Base-by-base conservation (phyloP, 2,113 vertebrate genomes). In the Sclerurus mexicanus region DNA sequence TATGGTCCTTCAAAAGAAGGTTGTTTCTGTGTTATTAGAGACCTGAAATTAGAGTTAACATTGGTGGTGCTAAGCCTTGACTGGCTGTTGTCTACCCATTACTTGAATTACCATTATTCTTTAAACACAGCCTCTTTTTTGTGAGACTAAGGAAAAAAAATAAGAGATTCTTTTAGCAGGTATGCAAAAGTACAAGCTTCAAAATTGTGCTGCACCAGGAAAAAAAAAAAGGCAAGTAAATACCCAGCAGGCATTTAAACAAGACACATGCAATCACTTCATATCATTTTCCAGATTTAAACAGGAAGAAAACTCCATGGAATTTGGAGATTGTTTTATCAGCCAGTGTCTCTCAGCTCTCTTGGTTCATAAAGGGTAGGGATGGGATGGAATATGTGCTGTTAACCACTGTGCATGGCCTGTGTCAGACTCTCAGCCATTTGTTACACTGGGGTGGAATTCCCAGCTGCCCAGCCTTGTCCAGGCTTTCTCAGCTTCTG, bases 381-480 rank as follows among this genome's bases (percentile, higher is more conserved):
- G 31, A 72, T 74, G 49, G 76, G 75, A 42, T 64, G 19, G 44
- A 69, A 39, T 83, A 42, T 35, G 46, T 47, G 31, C 63, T 83
- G 47, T 64, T 88, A 87, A 87, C 44, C 52, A 64, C 40, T 62
- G 52, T 56, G n/a, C 44, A 3, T 60, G 37, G 73, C 37, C 49
- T 78, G 60, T 91, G 77, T 89, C 27, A 60, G 39, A 52, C 74
- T 77, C 64, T 31, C 44, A 52, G 83, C 60, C 77, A 78, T 86
- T 64, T 87, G 92, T 76, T 95, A 60, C 68, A 85, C 89, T 69
- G 89, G 79, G 63, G 77, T 92, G 72, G 53, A 84, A 89, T 91
- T 95, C 95, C 77, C 73, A 87, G 87, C 97, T 98, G 97, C 97
- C 98, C 95, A 93, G 88, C 79, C 93, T 84, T 50, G 72, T 96